Evolutionary conservation across 2,888 invertebrate genomes (phyloP).

Genomic region (Neocrepidodera transversa): DNA sequence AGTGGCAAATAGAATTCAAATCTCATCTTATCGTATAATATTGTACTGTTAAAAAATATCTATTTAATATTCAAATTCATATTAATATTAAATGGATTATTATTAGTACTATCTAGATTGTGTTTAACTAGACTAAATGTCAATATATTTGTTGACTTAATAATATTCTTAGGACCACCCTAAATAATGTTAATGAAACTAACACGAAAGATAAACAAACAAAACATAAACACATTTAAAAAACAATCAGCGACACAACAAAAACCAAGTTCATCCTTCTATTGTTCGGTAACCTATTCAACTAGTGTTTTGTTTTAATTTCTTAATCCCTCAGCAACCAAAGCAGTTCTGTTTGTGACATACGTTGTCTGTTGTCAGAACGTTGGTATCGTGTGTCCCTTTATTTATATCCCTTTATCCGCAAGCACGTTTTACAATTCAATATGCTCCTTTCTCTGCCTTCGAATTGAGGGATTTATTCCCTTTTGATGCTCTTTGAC

Average conservation of each 20-base stretch:
- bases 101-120: too few species aligned
- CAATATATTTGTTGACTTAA: too few species aligned
- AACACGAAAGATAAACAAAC: background rate
- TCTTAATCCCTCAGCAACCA: conserved; percentile 28
- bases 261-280: conserved; percentile 24
- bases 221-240: conserved; percentile 16
- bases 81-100: too few species aligned
- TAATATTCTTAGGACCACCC: conserved; percentile 9
- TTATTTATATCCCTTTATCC: conserved; percentile 39
- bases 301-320: conserved; percentile 35
- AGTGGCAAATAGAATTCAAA: too few species aligned
- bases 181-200: conserved; percentile 6
- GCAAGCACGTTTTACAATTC: conserved; percentile 22
- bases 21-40: too few species aligned
- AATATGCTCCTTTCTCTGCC: too few species aligned
- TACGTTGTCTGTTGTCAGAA: conserved; percentile 33
- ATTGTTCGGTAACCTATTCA: conserved; percentile 26
- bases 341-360: conserved; percentile 26
- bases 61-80: too few species aligned
- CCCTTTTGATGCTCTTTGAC: too few species aligned
- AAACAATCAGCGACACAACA: conserved; percentile 19
- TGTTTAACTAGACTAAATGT: too few species aligned
- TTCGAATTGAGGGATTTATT: too few species aligned
- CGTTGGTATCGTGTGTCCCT: conserved; percentile 46
- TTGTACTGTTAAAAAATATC: too few species aligned